Percentiles rank a stretch among this genome's conserved stretches.
phyloP scores from a whole-genome alignment of 2,797 vertebrate genomes.

The Aeoliscus strigatus region DNA sequence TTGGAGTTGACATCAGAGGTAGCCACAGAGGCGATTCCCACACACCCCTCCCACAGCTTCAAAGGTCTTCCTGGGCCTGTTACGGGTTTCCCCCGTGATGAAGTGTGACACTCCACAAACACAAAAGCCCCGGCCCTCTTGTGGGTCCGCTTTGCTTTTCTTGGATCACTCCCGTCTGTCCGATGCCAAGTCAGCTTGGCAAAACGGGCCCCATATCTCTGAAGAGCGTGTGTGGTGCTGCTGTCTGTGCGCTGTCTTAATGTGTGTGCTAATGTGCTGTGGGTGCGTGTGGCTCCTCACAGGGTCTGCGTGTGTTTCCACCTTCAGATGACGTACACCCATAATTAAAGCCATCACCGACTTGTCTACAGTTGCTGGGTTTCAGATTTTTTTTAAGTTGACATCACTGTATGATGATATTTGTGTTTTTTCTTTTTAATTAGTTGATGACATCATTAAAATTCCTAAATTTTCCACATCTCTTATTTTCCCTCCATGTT shows the following conservation, averaged over 20 bases:
- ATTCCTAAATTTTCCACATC: no score
- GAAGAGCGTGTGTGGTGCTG: slow-evolving; percentile 64
- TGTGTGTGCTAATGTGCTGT: slow-evolving; percentile 70
- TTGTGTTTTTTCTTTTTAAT: neutral
- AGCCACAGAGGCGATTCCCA: slow-evolving; percentile 79
- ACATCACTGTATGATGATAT: no score
- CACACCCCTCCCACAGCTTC: slow-evolving; percentile 80
- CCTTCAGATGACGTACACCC: slow-evolving; percentile 78
- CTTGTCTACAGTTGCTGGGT: slow-evolving; percentile 50
- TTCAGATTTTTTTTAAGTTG: no score
- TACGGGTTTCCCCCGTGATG: slow-evolving; percentile 91
- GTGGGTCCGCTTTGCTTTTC: slow-evolving; percentile 83
- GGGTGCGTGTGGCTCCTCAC: slow-evolving; percentile 61
- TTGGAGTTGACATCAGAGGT: slow-evolving; percentile 86
- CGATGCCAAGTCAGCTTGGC: slow-evolving; percentile 93
- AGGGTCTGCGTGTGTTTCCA: slow-evolving; percentile 60
- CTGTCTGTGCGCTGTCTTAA: slow-evolving; percentile 63
- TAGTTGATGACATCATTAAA: no score
- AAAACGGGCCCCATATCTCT: slow-evolving; percentile 86
- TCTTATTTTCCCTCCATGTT: slow-evolving; percentile 23
- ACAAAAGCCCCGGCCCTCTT: slow-evolving; percentile 89
- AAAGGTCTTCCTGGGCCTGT: slow-evolving; percentile 88
- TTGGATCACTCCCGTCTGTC: slow-evolving; percentile 68
- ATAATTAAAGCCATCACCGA: slow-evolving; percentile 83
- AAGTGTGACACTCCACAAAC: slow-evolving; percentile 97